Evolutionary conservation across 2,113 vertebrate species (phyloP).

Genomic region (Tautogolabrus adspersus): DNA sequence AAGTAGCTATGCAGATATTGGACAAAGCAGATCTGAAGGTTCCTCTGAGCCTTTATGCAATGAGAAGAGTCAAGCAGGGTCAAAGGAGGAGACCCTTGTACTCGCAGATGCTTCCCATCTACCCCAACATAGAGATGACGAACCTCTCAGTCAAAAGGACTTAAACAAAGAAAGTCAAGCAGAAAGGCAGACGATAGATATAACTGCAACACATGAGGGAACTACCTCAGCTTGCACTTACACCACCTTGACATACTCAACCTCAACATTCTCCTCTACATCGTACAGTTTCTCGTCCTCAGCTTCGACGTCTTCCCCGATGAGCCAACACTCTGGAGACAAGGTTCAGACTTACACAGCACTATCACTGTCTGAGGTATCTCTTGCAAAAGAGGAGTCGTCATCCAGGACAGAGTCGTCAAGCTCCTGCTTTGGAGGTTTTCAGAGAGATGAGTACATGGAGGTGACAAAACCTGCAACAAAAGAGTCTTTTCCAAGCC

Average conservation of each 20-base stretch:
- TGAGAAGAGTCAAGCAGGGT: slow-evolving; percentile 32
- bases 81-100: slow-evolving; percentile 40
- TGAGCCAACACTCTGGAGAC: slow-evolving; percentile 68
- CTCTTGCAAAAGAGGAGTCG: slow-evolving; percentile 80
- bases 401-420: slow-evolving; percentile 76
- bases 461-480: slow-evolving; percentile 87
- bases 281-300: slow-evolving; percentile 77
- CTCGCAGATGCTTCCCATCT: slow-evolving; percentile 36
- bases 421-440: slow-evolving; percentile 78
- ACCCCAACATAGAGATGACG: slow-evolving; percentile 56
- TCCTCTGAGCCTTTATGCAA: slow-evolving; percentile 47
- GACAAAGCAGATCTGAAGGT: slow-evolving; percentile 44
- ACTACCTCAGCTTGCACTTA: slow-evolving; percentile 79
- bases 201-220: slow-evolving; percentile 65
- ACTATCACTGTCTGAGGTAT: slow-evolving; percentile 45
- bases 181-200: slow-evolving; percentile 36
- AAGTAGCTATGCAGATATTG: slow-evolving; percentile 66
- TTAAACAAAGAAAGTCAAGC: slow-evolving; percentile 41
- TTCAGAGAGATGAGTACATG: slow-evolving; percentile 89
- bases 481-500: slow-evolving; percentile 80
- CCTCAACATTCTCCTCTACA: slow-evolving; percentile 74
- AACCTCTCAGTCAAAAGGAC: slow-evolving; percentile 57
- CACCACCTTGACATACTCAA: slow-evolving; percentile 62
- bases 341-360: slow-evolving; percentile 42
- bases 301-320: slow-evolving; percentile 63